phyloP scores from a whole-genome alignment of 2,888 invertebrate genomes.

The Ennomos erosarius region DNA sequence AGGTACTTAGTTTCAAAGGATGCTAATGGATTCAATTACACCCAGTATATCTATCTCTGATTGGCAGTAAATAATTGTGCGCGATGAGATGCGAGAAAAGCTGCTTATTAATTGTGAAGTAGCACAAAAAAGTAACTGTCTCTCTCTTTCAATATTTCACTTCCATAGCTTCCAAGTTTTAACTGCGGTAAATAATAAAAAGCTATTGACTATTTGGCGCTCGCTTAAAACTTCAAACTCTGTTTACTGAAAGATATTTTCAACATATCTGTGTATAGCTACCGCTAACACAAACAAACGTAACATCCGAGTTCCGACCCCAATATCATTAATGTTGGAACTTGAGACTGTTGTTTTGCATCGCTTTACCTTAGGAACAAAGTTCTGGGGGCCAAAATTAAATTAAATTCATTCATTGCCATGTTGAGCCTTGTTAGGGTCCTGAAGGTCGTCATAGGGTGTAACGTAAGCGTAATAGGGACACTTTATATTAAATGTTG shows the following conservation, averaged over 20 bases:
- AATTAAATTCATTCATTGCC: conserved; percentile 39
- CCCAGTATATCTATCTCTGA: too few relatives aligned
- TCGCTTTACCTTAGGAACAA: conserved; percentile 33
- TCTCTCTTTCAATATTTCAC: background rate
- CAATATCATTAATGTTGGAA: conserved; percentile 35
- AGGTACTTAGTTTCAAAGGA: too few relatives aligned
- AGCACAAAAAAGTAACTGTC: background rate
- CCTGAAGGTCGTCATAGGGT: conserved; percentile 24
- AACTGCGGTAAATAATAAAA: conserved; percentile 13
- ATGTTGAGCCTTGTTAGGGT: conserved; percentile 25
- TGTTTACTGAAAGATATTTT: conserved; percentile 32
- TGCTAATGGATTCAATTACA: too few relatives aligned
- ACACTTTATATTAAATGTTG: conserved; percentile 17
- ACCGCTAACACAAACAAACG: conserved; percentile 35
- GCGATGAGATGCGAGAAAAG: too few relatives aligned
- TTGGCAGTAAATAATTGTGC: too few relatives aligned
- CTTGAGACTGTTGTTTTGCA: conserved; percentile 39
- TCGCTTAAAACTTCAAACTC: conserved; percentile 29
- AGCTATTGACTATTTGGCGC: conserved; percentile 15
- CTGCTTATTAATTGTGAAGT: background rate
- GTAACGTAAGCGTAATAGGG: conserved; percentile 17
- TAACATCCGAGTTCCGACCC: conserved; percentile 34
- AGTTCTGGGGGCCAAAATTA: conserved; percentile 38
- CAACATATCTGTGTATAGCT: conserved; percentile 14
- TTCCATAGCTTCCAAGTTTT: conserved; percentile 8